A percentile compares a stretch with the other conserved stretches of the same genome.
These are phyloP conservation scores for Emmelina monodactyla DNA, from an alignment of 2,888 invertebrate genomes.

Conservation along the genomic window DNA sequence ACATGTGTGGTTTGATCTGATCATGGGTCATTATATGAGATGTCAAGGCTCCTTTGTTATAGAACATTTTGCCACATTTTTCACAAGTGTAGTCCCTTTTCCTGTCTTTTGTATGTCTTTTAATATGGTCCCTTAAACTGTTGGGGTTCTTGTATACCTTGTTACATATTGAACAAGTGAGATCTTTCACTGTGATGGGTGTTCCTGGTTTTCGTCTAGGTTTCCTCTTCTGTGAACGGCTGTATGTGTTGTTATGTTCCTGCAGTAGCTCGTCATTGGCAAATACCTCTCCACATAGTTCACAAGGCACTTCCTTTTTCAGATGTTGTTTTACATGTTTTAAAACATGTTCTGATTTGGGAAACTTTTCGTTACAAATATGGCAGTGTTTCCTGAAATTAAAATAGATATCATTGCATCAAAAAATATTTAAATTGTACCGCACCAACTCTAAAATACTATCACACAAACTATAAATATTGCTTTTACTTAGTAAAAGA, in stretches of 20 bases:
- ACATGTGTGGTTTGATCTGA: constrained; percentile 41
- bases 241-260: constrained; percentile 1
- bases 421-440: no score
- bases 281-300: constrained; percentile 8
- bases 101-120: constrained; percentile 55
- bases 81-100: constrained; percentile 51
- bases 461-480: no score
- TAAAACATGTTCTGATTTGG: not conserved
- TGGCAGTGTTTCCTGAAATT: constrained; percentile 23
- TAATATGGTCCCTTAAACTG: constrained; percentile 57
- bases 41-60: constrained; percentile 48
- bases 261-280: constrained; percentile 2
- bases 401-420: no score
- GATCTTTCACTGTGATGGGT: constrained; percentile 8
- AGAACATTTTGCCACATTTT: constrained; percentile 52
- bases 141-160: constrained; percentile 11
- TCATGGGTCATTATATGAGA: constrained; percentile 54
- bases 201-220: not conserved
- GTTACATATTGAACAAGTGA: constrained; percentile 12
- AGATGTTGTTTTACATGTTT: constrained; percentile 6
- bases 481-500: no score
- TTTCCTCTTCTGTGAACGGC: not conserved
- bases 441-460: no score
- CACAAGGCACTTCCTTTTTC: constrained; percentile 3
- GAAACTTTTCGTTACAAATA: constrained; percentile 6